Base-by-base conservation (phyloP, 2,113 vertebrate genomes). In the Perognathus longimembris region DNA sequence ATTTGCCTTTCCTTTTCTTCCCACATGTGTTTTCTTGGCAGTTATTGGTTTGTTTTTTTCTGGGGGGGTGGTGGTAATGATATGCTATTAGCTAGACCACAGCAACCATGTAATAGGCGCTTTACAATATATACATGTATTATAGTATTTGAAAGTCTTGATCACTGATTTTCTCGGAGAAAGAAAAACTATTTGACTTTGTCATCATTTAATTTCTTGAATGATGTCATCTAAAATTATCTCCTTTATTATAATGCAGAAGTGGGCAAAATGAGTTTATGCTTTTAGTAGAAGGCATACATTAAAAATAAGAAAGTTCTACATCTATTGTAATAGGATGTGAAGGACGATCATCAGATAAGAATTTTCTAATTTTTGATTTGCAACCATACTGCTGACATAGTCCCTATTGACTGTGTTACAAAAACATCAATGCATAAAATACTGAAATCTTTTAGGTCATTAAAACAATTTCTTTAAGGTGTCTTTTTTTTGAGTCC, bases 261-360 rank as follows among this genome's bases (percentile, higher is more conserved):
- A 75, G 71, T 66, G 88, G 22, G 45, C 21, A 82, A 95, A 81
- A 90, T 28, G 91, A 95, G 88, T 93, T 84, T 21, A 70, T 86
- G 28, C 88, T 71, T 59, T 82, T 70, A 88, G 88, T 6, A 42
- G 3, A 89, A 42, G 38, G 80, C 76, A 59, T 59, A 93, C 21
- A 70, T 89, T 87, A 92, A 92, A 88, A 70, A 50, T 78, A 73
- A 76, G 45, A 42, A 75, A 59, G 26, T 89, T 77, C 24, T 73
- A 85, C 88, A 36, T 95, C 71, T 66, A 32, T 17, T 90, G 10
- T 85, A 96, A 95, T 82, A 45, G 26, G 86, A 67, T 90, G 67
- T 89, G 91, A 96, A 97, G 95, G 96, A 69, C 92, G 95, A 91
- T 90, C 57, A 78, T 76, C 26, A 90, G 17, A 50, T 69, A 40